Base-by-base conservation (phyloP, 1,140 invertebrate genomes). In the Halictus rubicundus region DNA sequence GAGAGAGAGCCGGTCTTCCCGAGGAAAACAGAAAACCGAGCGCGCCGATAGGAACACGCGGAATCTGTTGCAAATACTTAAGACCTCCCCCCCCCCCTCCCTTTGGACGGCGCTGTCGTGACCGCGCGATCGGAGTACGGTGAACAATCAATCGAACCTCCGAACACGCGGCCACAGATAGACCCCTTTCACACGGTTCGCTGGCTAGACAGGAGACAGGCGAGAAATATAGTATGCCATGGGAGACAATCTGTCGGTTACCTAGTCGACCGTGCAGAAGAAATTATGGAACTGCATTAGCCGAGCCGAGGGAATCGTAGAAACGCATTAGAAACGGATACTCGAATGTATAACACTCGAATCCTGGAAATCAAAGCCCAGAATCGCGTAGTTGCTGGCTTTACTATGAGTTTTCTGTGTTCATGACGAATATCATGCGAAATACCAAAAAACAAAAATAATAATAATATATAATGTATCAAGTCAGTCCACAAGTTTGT, bases 221-320 rank as follows among this genome's bases (percentile, higher is more conserved):
- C 59, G 19, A 27, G 68, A 21, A 63, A 72, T 27, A 71, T 59
- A 52, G 42, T n/a, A 10, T 23, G 39, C 16, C 42, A 4, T 42
- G n/a, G 23, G 66, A 77, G 57, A 69, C 75, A 71, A 78, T 78
- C 75, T 77, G 32, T 59, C 42, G 59, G 63, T 19, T 46, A 63
- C 16, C 37, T 27, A 27, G 19, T 46, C 59, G 37, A 63, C n/a
- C 59, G 68, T 63, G n/a, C 21, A 39, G 21, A 64, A 16, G 27
- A 77, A 68, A 78, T 19, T 32, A n/a, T 42, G 23, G 54, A n/a
- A 69, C 49, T 46, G 21, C 19, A 49, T 27, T 14, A 68, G 12
- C 49, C 49, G 16, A 19, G 1, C 42, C 9, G 42, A 12, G 2
- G 42, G 42, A 46, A 46, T 46, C 32, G 12, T 46, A 14, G 42